These are phyloP conservation scores for Campaea margaritaria DNA, from an alignment of 2,888 invertebrate genomes.

Conservation along the genomic window DNA sequence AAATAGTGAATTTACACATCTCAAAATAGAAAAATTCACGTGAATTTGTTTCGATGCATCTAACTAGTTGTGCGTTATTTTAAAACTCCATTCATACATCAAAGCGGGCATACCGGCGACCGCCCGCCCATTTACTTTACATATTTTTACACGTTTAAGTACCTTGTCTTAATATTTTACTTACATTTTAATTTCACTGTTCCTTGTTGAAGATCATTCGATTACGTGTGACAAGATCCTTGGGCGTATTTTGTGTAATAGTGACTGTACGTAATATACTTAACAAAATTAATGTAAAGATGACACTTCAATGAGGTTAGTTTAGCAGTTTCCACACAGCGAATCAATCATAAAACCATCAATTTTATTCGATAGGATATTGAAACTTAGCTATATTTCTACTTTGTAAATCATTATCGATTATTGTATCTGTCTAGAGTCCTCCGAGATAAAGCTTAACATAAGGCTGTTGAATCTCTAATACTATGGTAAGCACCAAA, in stretches of 20 bases:
- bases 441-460: too few species aligned
- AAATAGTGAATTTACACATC: not conserved
- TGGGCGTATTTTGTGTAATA: too few species aligned
- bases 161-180: slow-evolving; percentile 6
- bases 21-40: slow-evolving; percentile 6
- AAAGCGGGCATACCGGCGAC: slow-evolving; percentile 26
- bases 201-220: too few species aligned
- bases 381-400: slow-evolving; percentile 4
- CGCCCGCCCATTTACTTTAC: slow-evolving; percentile 30
- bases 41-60: slow-evolving; percentile 13
- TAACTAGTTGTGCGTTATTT: slow-evolving; percentile 7
- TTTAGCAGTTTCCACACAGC: slow-evolving; percentile 36
- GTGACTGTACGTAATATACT: slow-evolving; percentile 18
- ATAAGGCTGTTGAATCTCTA: too few species aligned
- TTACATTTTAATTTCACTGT: too few species aligned
- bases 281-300: slow-evolving; percentile 37
- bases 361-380: slow-evolving; percentile 28
- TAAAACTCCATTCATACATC: slow-evolving; percentile 21
- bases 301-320: slow-evolving; percentile 37
- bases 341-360: slow-evolving; percentile 36
- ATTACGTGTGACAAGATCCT: too few species aligned
- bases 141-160: not conserved
- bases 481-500: too few species aligned
- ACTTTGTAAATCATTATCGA: too few species aligned
- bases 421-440: too few species aligned